Evolutionary conservation across 2,113 vertebrate species (phyloP).

Genomic region (Sardina pilchardus): DNA sequence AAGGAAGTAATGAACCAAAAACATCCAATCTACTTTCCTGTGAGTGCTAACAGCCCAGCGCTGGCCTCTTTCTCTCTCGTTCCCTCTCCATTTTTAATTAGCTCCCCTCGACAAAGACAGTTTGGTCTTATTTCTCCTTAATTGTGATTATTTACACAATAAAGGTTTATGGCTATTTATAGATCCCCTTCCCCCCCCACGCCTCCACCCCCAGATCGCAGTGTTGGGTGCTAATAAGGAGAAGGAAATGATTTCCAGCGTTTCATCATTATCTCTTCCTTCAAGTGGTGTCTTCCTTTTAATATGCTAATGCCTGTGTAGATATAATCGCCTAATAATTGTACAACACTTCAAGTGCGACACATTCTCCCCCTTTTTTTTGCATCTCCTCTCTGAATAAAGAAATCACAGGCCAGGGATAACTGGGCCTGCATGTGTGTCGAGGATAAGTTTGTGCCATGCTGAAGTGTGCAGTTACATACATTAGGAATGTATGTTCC

Average conservation of each 20-base stretch:
- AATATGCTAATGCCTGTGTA: slow-evolving; percentile 69
- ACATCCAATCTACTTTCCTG: slow-evolving; percentile 36
- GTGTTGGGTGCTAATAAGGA: slow-evolving; percentile 61
- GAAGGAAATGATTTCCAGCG: slow-evolving; percentile 67
- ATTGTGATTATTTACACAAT: slow-evolving; percentile 69
- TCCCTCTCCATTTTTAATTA: slow-evolving; percentile 62
- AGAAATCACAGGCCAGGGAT: slow-evolving; percentile 54
- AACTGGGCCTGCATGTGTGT: slow-evolving; percentile 40
- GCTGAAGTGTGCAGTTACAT: slow-evolving; percentile 12
- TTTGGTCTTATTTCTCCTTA: slow-evolving; percentile 58
- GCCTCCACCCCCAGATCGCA: slow-evolving; percentile 46
- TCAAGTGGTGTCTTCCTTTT: slow-evolving; percentile 67
- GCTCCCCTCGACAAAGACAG: slow-evolving; percentile 52
- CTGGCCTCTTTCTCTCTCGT: slow-evolving; percentile 34
- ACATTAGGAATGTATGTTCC: neutral
- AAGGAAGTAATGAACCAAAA: slow-evolving; percentile 15
- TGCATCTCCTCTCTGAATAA: slow-evolving; percentile 55
- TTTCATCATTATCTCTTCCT: slow-evolving; percentile 67
- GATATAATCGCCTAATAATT: slow-evolving; percentile 72
- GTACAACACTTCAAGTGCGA: slow-evolving; percentile 67
- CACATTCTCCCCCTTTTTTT: slow-evolving; percentile 46
- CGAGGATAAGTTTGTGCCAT: slow-evolving; percentile 20
- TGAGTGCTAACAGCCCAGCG: slow-evolving; percentile 29
- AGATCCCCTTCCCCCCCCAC: slow-evolving; percentile 29
- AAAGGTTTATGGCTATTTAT: slow-evolving; percentile 64